Conservation (phyloP, 2,113 vertebrate genomes). For the Pachycephala philippinensis region DNA sequence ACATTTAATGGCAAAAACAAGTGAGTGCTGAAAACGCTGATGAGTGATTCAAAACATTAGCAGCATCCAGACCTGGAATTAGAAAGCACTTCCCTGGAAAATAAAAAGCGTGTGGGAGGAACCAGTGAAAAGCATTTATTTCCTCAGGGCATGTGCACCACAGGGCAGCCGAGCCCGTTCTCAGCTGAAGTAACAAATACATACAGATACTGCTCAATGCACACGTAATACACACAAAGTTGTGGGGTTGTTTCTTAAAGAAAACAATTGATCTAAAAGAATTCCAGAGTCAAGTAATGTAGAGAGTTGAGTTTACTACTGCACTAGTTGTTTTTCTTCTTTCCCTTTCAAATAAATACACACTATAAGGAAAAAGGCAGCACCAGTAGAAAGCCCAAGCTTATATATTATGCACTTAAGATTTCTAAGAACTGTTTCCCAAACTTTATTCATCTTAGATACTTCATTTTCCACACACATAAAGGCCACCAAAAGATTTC, state of each 20-base stretch:
- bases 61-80: background rate
- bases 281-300: background rate
- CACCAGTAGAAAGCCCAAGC: background rate
- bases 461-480: background rate
- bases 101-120: background rate
- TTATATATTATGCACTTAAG: background rate
- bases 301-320: background rate
- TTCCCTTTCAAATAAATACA: background rate
- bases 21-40: background rate
- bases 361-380: background rate
- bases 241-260: background rate
- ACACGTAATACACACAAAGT: rapidly evolving
- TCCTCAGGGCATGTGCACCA: background rate
- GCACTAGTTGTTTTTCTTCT: background rate
- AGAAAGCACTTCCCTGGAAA: background rate
- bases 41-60: background rate
- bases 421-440: background rate
- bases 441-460: background rate
- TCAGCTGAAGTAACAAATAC: background rate
- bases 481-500: background rate
- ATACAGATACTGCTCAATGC: background rate
- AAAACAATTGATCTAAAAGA: background rate
- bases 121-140: background rate
- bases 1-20: background rate
- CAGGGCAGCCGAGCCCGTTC: background rate